phyloP scores from a whole-genome alignment of 2,797 vertebrate species.

The Gobio occitaniae region DNA sequence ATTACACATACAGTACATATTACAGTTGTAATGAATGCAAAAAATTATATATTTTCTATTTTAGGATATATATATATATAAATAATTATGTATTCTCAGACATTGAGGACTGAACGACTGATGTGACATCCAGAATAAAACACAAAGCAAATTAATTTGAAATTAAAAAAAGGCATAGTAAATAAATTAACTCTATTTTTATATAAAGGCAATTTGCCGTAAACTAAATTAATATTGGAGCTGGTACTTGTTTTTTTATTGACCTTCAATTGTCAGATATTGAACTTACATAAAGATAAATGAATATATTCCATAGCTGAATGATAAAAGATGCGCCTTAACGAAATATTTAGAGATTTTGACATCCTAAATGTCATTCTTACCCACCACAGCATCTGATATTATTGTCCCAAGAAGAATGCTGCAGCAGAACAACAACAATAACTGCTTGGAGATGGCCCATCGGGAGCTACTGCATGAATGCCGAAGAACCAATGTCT shows the following conservation, averaged over 20 bases:
- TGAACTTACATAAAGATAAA: neutral
- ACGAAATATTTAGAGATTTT: neutral
- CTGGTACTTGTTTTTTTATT: neutral
- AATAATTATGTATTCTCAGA: neutral
- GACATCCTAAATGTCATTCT: slow-evolving; percentile 26
- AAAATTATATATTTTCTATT: neutral
- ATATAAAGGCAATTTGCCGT: neutral
- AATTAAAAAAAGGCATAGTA: neutral
- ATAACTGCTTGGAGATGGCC: slow-evolving; percentile 78
- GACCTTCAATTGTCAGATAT: neutral
- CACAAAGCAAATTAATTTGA: neutral
- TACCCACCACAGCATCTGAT: slow-evolving; percentile 42
- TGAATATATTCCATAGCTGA: neutral
- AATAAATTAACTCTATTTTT: neutral
- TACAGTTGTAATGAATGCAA: neutral
- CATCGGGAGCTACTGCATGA: slow-evolving; percentile 72
- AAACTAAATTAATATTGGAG: neutral
- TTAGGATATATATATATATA: no score
- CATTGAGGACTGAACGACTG: neutral
- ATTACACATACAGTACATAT: neutral
- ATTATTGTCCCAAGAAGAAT: slow-evolving; percentile 62
- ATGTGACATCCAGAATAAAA: neutral
- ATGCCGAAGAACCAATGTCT: slow-evolving; percentile 69
- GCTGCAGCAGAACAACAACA: slow-evolving; percentile 86
- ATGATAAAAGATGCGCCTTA: neutral